phyloP scores from a whole-genome alignment of 2,888 invertebrate genomes.

The Spisula subtruncata region DNA sequence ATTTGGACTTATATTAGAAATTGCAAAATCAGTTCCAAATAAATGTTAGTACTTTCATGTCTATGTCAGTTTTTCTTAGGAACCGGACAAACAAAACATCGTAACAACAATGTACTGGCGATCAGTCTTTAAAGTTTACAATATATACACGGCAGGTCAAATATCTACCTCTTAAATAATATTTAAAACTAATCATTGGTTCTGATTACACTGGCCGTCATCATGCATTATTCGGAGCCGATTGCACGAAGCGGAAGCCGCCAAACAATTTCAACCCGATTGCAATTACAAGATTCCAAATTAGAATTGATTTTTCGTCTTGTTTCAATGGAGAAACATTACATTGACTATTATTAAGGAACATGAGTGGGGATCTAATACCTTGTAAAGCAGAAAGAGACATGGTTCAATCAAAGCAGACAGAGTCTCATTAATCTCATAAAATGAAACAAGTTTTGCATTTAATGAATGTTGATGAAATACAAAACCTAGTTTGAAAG shows the following conservation, averaged over 20 bases:
- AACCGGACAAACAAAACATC: too few species aligned
- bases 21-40: too few species aligned
- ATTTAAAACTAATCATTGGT: not conserved
- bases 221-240: not conserved
- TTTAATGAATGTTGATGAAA: too few species aligned
- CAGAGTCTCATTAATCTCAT: too few species aligned
- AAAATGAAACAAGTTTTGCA: too few species aligned
- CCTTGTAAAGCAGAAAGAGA: too few species aligned
- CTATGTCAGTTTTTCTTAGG: not conserved
- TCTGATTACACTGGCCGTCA: not conserved
- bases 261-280: not conserved
- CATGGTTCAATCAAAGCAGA: too few species aligned
- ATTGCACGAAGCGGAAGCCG: not conserved
- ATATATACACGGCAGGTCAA: not conserved
- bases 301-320: not conserved
- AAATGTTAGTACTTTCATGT: too few species aligned
- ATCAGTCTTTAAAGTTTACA: not conserved
- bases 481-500: too few species aligned
- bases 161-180: not conserved
- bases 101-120: too few species aligned
- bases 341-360: not conserved
- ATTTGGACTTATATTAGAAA: too few species aligned
- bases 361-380: too few species aligned
- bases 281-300: constrained; percentile 4
- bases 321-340: not conserved